Conservation (phyloP, 2,113 vertebrate species). For the Oreotragus oreotragus region DNA sequence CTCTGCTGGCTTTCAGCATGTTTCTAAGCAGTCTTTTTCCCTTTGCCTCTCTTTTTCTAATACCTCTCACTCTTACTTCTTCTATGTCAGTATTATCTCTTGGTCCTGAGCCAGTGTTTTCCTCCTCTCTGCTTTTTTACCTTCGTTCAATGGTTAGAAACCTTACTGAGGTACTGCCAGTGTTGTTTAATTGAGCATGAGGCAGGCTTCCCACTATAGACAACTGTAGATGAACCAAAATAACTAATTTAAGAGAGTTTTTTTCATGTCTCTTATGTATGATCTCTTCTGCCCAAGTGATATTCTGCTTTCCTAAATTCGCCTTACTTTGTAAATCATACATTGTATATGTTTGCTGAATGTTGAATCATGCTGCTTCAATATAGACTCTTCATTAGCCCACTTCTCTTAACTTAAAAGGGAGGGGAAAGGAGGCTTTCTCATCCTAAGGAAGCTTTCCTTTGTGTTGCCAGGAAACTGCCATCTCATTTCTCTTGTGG, state of each 20-base stretch:
- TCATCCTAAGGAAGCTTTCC: neutral
- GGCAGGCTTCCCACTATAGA: neutral
- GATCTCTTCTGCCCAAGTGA: neutral
- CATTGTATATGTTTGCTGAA: neutral
- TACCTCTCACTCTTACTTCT: neutral
- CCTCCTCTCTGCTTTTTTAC: neutral
- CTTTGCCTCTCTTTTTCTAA: neutral
- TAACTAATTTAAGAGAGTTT: neutral
- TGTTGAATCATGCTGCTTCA: neutral
- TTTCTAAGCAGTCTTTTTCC: neutral
- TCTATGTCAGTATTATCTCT: neutral
- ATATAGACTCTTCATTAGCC: neutral
- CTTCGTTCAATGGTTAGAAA: neutral
- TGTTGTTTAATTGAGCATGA: neutral
- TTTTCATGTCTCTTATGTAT: neutral
- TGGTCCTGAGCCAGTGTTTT: neutral
- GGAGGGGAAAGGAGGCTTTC: neutral
- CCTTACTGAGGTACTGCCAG: neutral
- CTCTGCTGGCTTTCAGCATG: neutral
- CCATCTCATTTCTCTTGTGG: neutral
- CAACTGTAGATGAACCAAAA: neutral
- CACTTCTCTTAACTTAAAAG: neutral
- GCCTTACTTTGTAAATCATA: neutral
- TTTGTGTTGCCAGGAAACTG: neutral
- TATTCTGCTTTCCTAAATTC: neutral